Base-by-base conservation (phyloP, 2,113 vertebrate genomes). In the Nothobranchius kuhntae region DNA sequence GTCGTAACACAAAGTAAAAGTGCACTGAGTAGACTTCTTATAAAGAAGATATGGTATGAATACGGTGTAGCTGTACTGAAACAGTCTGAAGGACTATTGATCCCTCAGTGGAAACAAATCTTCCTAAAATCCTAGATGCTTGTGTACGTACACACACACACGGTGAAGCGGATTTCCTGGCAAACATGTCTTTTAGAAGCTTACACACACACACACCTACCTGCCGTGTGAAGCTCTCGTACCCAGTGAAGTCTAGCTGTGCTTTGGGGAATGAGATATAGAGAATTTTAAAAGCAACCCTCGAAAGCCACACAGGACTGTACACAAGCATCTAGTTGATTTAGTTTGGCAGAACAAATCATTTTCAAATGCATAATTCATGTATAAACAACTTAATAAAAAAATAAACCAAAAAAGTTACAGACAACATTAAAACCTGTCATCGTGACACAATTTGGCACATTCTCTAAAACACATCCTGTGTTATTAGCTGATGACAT, bases 11-110 rank as follows among this genome's bases (percentile, higher is more conserved):
- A 80, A 56, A 84, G 77, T 61, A 81, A 89, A 91, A 83, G 91
- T 93, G 90, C 90, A 89, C 45, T 71, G 78, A 87, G 62, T 85
- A 26, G 89, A 90, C 93, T 93, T 94, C 93, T 94, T 93, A 93
- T 93, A 91, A 94, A 94, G 92, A 94, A 94, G 93, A 88, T 91
- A 92, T 86, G 78, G 75, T 82, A 90, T 91, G 87, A 83, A 79
- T 74, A 83, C 90, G 84, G 78, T 79, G 64, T 82, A 73, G 84
- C 60, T 82, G 65, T 82, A 82, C 82, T 77, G 71, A 84, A 86
- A 86, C 71, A 74, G 78, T 82, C 67, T 17, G 71, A 77, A 66
- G 61, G 76, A 68, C 56, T 65, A 71, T 69, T 53, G 15, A 80
- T 76, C 71, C 81, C 81, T 75, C 72, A 44, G 66, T 13, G 44